Conservation (phyloP, 2,888 invertebrate species). For the Scrobipalpa costella region DNA sequence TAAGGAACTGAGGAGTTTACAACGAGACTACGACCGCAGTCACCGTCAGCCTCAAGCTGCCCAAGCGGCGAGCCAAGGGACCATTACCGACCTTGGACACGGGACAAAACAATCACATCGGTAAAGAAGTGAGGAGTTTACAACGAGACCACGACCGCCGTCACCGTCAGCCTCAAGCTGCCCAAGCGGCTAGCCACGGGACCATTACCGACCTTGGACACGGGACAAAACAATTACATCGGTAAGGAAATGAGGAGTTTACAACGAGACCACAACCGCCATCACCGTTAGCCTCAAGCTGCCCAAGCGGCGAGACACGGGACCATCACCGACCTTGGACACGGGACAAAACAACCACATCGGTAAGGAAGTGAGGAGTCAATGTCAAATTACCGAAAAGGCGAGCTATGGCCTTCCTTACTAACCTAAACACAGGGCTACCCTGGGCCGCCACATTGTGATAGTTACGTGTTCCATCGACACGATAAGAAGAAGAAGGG, state of each 20-base stretch:
- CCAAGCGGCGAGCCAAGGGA: constrained; percentile 65
- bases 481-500: too few relatives aligned
- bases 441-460: too few relatives aligned
- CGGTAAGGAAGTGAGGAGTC: constrained; percentile 47
- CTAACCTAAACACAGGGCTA: too few relatives aligned
- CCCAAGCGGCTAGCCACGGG: neutral
- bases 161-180: too few relatives aligned
- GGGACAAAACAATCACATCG: constrained; percentile 56
- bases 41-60: constrained; percentile 85
- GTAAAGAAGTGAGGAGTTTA: neutral
- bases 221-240: too few relatives aligned
- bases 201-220: constrained; percentile 70
- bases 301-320: constrained; percentile 71
- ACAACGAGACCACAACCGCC: too few relatives aligned
- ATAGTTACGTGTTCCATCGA: too few relatives aligned
- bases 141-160: too few relatives aligned
- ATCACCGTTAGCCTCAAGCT: too few relatives aligned
- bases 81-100: constrained; percentile 79
- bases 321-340: constrained; percentile 69
- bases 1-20: constrained; percentile 31
- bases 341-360: constrained; percentile 66
- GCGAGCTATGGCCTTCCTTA: constrained; percentile 17
- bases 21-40: constrained; percentile 83
- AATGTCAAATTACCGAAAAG: constrained; percentile 85
- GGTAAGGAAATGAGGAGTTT: too few relatives aligned